These are phyloP conservation scores for Perithous albicinctus DNA, from an alignment of 2,888 invertebrate genomes.

Conservation along the genomic window DNA sequence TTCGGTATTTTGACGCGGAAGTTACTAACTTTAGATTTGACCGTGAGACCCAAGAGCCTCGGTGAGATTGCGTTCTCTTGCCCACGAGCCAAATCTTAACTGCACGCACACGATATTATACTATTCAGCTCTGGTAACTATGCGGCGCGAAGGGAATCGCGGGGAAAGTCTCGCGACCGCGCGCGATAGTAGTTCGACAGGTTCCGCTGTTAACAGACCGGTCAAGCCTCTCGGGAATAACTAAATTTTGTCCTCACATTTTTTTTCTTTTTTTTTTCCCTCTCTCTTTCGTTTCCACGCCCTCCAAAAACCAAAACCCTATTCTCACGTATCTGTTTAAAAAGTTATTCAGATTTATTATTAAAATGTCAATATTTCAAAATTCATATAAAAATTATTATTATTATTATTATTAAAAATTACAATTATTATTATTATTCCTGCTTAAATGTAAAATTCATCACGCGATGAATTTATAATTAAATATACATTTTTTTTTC, in stretches of 20 bases:
- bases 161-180: constrained; percentile 6
- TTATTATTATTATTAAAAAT: no score
- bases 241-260: not conserved
- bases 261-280: not conserved
- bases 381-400: no score
- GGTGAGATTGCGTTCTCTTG: constrained; percentile 42
- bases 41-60: constrained; percentile 58
- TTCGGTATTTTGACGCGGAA: constrained; percentile 53
- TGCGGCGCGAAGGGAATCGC: not conserved
- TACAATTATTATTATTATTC: no score
- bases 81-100: constrained; percentile 56
- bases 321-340: no score
- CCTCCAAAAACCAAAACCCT: constrained; percentile 7
- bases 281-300: not conserved
- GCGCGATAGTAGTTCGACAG: constrained; percentile 46
- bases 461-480: constrained; percentile 13
- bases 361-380: no score
- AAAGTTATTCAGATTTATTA: constrained; percentile 20
- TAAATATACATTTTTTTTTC: not conserved
- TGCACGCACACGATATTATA: constrained; percentile 1
- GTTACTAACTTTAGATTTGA: constrained; percentile 72
- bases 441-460: no score
- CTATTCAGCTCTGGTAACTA: no score
- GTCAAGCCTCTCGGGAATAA: constrained; percentile 1
- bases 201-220: constrained; percentile 35